Percentiles rank a stretch among this genome's conserved stretches.
Conservation (phyloP, 2,888 invertebrate species). For the Acronicta aceris region DNA sequence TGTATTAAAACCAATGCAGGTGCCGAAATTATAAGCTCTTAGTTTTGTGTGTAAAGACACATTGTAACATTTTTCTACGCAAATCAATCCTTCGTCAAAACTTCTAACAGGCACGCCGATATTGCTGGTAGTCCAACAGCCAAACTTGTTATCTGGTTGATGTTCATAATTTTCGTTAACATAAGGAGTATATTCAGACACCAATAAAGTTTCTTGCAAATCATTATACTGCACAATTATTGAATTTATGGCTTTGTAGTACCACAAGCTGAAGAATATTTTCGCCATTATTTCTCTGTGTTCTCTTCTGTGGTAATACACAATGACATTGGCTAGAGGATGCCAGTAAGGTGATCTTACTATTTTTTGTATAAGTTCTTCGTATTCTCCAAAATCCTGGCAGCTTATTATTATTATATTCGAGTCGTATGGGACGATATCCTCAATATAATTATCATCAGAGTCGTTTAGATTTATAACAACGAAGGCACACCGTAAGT, state of each 20-base stretch:
- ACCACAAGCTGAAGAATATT: conserved; percentile 77
- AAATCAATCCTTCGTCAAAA: conserved; percentile 68
- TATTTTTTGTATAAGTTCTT: conserved; percentile 67
- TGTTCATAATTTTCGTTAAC: conserved; percentile 61
- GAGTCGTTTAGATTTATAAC: conserved; percentile 59
- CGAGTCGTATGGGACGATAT: conserved; percentile 68
- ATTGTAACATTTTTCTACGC: conserved; percentile 72
- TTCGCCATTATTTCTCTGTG: conserved; percentile 61
- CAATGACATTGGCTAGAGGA: conserved; percentile 70
- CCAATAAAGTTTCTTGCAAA: conserved; percentile 46
- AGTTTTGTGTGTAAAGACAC: conserved; percentile 68
- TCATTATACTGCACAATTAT: conserved; percentile 71
- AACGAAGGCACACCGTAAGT: conserved; percentile 62
- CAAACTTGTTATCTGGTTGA: conserved; percentile 61
- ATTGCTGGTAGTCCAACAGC: conserved; percentile 74
- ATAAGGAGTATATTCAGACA: conserved; percentile 72
- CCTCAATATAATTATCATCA: conserved; percentile 67
- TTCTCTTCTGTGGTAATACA: conserved; percentile 66
- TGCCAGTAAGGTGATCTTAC: conserved; percentile 73
- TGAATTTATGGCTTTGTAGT: conserved; percentile 70
- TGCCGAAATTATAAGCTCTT: conserved; percentile 70
- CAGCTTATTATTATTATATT: conserved; percentile 71
- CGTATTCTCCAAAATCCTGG: conserved; percentile 65
- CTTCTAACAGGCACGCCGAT: conserved; percentile 66
- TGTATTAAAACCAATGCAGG: conserved; percentile 74